phyloP scores from a whole-genome alignment of 1,140 invertebrate species.

The Drosophila saltans region DNA sequence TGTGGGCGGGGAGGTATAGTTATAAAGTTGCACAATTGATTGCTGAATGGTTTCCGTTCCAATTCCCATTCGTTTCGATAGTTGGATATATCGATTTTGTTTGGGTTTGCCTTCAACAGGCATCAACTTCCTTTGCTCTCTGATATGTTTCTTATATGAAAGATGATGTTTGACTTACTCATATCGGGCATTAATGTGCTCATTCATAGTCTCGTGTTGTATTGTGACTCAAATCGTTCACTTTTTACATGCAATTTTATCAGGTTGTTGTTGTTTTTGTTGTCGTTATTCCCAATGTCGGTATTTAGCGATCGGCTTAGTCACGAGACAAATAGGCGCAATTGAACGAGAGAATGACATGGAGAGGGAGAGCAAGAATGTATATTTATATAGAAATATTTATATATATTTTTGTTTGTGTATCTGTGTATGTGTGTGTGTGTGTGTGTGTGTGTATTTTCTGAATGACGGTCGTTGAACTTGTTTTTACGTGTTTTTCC shows the following conservation, averaged over 20 bases:
- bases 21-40: no score
- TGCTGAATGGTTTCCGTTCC: no score
- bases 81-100: no score
- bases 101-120: no score
- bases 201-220: constrained; percentile 13
- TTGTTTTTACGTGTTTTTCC: constrained; percentile 25
- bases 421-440: no score
- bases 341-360: constrained; percentile 3
- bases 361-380: background rate
- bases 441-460: no score
- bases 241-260: constrained; percentile 10
- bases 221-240: background rate
- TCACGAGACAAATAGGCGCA: constrained; percentile 50
- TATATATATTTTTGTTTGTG: no score
- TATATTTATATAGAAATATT: background rate
- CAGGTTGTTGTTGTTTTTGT: constrained; percentile 7
- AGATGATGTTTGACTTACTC: background rate
- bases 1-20: no score
- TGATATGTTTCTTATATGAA: no score
- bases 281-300: constrained; percentile 6
- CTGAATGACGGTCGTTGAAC: constrained; percentile 24
- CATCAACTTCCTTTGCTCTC: no score
- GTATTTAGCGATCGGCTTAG: constrained; percentile 27
- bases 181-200: background rate
- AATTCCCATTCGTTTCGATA: no score